phyloP scores from a whole-genome alignment of 2,888 invertebrate genomes.

The Eristalis tenax region DNA sequence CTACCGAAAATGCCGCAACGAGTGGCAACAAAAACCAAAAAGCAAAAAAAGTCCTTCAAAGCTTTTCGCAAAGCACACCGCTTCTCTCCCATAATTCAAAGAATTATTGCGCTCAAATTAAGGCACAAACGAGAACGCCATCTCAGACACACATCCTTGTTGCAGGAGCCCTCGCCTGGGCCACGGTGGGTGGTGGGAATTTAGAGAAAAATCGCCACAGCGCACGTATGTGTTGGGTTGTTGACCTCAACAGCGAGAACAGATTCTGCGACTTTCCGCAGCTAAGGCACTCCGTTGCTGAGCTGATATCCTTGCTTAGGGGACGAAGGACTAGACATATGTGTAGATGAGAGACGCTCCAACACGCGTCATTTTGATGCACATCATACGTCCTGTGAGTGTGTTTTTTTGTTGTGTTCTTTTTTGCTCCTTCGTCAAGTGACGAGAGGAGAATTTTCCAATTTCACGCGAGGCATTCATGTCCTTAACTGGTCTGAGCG shows the following conservation, averaged over 20 bases:
- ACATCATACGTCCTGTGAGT: not conserved
- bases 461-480: conserved; percentile 66
- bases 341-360: not conserved
- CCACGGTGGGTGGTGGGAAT: not conserved
- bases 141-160: conserved; percentile 11
- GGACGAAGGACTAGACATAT: not conserved
- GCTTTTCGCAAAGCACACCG: conserved; percentile 44
- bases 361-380: conserved; percentile 11
- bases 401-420: not conserved
- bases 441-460: conserved; percentile 50
- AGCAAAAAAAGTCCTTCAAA: conserved; percentile 48
- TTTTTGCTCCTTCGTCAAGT: conserved; percentile 3
- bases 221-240: conserved; percentile 21
- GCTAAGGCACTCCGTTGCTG: not conserved
- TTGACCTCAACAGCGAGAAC: conserved; percentile 15
- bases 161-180: not conserved
- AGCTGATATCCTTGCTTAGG: not conserved
- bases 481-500: conserved; percentile 17
- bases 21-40: not conserved
- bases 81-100: conserved; percentile 14
- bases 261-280: not conserved
- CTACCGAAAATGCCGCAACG: conserved; percentile 32
- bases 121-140: conserved; percentile 9
- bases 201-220: conserved; percentile 19
- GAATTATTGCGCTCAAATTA: conserved; percentile 24